A percentile compares a stretch with the other conserved stretches of the same genome.
phyloP scores from a whole-genome alignment of 1,140 invertebrate genomes.

The Apis mellifera region DNA sequence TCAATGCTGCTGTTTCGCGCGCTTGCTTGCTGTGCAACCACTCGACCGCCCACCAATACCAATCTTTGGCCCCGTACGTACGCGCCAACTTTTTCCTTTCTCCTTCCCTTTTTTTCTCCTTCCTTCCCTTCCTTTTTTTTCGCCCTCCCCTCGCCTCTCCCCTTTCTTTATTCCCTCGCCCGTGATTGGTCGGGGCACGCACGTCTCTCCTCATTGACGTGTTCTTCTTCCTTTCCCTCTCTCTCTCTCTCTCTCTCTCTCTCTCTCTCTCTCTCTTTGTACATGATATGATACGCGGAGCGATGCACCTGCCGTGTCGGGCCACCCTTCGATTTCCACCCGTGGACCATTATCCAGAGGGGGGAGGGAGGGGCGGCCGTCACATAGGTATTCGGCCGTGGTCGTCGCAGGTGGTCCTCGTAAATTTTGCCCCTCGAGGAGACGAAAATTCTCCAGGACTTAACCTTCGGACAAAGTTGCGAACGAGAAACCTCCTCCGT shows the following conservation, averaged over 20 bases:
- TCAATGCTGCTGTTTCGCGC: slow-evolving; percentile 59
- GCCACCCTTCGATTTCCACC: slow-evolving; percentile 35
- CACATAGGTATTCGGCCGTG: slow-evolving; percentile 5
- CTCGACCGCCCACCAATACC: not conserved
- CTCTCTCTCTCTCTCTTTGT: not conserved
- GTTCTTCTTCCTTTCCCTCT: too few species aligned
- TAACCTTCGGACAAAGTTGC: not conserved
- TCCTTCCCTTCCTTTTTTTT: too few species aligned
- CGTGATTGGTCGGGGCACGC: too few species aligned
- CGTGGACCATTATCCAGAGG: not conserved
- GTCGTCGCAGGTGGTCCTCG: slow-evolving; percentile 28
- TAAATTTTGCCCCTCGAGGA: slow-evolving; percentile 7
- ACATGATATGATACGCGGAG: slow-evolving; percentile 19
- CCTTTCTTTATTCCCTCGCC: not conserved
- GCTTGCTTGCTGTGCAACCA: not conserved
- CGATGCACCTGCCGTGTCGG: slow-evolving; percentile 42
- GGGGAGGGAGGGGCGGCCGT: not conserved
- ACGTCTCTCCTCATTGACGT: too few species aligned
- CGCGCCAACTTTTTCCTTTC: not conserved
- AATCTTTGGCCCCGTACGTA: not conserved
- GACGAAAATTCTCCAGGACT: not conserved
- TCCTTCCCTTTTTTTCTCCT: not conserved
- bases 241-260: not conserved
- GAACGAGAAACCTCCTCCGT: too few species aligned
- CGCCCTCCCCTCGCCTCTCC: too few species aligned